These are phyloP conservation scores for Dipodomys ordii DNA, from an alignment of 2,113 vertebrate species.

Conservation along the genomic window DNA sequence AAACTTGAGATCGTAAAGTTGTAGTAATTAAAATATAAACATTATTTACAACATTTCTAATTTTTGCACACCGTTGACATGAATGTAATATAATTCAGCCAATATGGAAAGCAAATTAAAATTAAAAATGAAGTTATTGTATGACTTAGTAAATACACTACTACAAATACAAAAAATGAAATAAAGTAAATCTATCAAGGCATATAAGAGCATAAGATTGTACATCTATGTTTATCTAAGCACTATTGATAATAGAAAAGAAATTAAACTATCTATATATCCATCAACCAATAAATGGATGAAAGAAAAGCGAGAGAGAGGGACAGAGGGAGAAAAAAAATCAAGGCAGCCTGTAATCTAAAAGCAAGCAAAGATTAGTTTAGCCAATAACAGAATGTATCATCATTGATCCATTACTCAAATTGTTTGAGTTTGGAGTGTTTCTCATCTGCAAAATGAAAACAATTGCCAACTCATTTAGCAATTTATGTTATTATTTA, in stretches of 20 bases:
- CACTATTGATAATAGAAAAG: not conserved
- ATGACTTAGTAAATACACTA: not conserved
- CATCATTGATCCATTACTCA: not conserved
- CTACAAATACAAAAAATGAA: not conserved
- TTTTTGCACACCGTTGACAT: not conserved
- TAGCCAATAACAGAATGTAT: not conserved
- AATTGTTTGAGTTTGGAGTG: not conserved
- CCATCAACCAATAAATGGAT: not conserved
- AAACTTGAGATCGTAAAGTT: not conserved
- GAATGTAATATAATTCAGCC: no score
- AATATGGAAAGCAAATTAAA: not conserved
- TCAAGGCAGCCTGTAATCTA: not conserved
- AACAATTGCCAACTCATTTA: not conserved
- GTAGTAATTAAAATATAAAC: not conserved
- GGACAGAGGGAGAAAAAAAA: not conserved
- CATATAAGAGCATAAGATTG: not conserved
- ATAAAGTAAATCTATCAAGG: not conserved
- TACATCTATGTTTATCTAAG: not conserved
- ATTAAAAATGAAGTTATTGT: not conserved
- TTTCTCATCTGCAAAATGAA: not conserved
- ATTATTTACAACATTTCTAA: not conserved
- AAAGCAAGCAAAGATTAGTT: not conserved
- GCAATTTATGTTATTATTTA: not conserved
- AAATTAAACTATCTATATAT: not conserved
- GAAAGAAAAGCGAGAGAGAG: no score